A percentile compares a stretch with the other conserved stretches of the same genome.
Conservation (phyloP, 2,888 invertebrate genomes). For the Drosophila infuscata region DNA sequence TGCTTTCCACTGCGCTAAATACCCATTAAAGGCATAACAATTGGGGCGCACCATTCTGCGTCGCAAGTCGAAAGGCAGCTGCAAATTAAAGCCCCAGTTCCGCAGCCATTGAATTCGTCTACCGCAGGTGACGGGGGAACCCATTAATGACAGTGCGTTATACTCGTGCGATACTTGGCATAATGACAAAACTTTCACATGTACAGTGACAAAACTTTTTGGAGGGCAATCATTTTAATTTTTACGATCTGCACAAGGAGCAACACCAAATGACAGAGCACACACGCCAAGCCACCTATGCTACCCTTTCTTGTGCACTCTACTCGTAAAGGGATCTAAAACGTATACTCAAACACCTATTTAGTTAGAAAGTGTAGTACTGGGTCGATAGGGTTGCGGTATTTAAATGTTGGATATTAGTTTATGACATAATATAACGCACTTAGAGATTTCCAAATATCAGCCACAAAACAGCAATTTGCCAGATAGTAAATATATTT, state of each 20-base stretch:
- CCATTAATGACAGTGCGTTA: slow-evolving; percentile 70
- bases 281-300: background rate
- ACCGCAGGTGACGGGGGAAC: slow-evolving; percentile 8
- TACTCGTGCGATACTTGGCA: slow-evolving; percentile 54
- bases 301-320: background rate
- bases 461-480: background rate
- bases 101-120: slow-evolving; percentile 16
- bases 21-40: slow-evolving; percentile 43
- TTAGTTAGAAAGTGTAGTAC: background rate
- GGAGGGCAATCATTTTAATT: slow-evolving; percentile 77
- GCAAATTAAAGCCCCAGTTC: slow-evolving; percentile 21
- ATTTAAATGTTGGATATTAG: background rate
- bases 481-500: background rate
- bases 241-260: slow-evolving; percentile 66
- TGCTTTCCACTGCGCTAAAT: slow-evolving; percentile 33
- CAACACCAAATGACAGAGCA: slow-evolving; percentile 19
- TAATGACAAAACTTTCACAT: slow-evolving; percentile 76
- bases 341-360: background rate
- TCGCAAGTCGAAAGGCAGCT: slow-evolving; percentile 4
- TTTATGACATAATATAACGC: background rate
- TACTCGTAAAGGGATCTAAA: background rate
- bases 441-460: background rate
- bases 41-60: slow-evolving; percentile 36
- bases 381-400: background rate
- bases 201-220: slow-evolving; percentile 54